Percentiles rank a stretch among this genome's conserved stretches.
phyloP scores from a whole-genome alignment of 2,113 vertebrate genomes.

The Dermatemys mawii region DNA sequence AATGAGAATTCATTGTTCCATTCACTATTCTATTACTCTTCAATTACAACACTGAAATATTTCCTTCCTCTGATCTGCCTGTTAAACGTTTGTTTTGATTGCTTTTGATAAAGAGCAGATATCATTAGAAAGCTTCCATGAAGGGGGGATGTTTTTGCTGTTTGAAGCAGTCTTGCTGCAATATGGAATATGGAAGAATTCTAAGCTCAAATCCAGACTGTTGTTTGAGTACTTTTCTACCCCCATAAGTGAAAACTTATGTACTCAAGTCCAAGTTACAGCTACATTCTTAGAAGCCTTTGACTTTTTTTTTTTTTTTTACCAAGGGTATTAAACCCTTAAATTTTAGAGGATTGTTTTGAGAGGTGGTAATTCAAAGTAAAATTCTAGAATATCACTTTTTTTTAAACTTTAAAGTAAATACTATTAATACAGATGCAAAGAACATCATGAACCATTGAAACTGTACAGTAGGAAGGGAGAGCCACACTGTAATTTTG shows the following conservation, averaged over 20 bases:
- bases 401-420: neutral
- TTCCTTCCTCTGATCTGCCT: neutral
- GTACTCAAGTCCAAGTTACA: neutral
- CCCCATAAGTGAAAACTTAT: conserved; percentile 27
- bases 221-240: neutral
- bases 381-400: neutral
- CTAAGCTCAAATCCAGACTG: conserved; percentile 7
- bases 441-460: neutral
- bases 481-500: neutral
- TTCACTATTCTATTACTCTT: neutral
- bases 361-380: neutral
- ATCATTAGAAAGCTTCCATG: conserved; percentile 17
- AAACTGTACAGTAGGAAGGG: neutral
- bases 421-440: neutral
- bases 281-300: conserved; percentile 17
- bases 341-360: conserved; percentile 20
- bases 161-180: neutral
- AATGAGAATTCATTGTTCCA: neutral
- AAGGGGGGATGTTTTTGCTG: neutral
- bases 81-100: conserved; percentile 3
- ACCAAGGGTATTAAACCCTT: conserved; percentile 23
- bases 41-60: neutral
- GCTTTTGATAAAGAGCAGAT: conserved; percentile 18
- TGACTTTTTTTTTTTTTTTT: neutral
- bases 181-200: neutral